These are phyloP conservation scores for Neoascia interrupta DNA, from an alignment of 2,888 invertebrate genomes.

Conservation along the genomic window DNA sequence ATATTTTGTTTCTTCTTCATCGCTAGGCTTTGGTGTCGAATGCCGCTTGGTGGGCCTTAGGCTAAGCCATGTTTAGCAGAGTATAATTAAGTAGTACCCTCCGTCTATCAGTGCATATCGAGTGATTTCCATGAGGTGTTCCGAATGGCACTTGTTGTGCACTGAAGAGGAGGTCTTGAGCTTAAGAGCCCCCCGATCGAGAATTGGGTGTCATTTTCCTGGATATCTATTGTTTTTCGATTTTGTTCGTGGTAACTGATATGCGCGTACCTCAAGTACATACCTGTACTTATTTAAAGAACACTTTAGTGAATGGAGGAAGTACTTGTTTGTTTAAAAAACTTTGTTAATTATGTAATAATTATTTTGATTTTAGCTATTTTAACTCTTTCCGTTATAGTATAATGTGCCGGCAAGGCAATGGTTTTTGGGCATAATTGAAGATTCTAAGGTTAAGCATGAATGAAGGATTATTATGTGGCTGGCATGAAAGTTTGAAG, in stretches of 20 bases:
- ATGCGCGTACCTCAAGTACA: too few species aligned
- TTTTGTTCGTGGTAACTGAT: slow-evolving; percentile 16
- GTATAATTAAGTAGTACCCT: slow-evolving; percentile 39
- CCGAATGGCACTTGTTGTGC: slow-evolving; percentile 22
- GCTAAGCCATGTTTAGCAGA: background rate
- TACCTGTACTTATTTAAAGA: slow-evolving; percentile 16
- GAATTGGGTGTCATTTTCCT: slow-evolving; percentile 32
- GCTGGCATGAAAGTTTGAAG: too few species aligned
- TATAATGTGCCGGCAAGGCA: too few species aligned
- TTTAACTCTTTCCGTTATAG: too few species aligned
- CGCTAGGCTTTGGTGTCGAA: too few species aligned
- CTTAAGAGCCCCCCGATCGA: slow-evolving; percentile 18
- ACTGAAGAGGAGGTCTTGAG: slow-evolving; percentile 6
- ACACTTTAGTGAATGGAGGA: slow-evolving; percentile 21
- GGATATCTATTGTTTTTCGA: background rate
- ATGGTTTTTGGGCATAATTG: too few species aligned
- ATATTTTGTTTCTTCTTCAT: too few species aligned
- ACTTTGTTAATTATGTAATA: background rate
- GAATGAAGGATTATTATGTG: too few species aligned
- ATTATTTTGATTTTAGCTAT: too few species aligned
- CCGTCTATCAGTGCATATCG: slow-evolving; percentile 26
- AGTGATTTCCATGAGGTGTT: slow-evolving; percentile 26
- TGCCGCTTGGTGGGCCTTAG: background rate
- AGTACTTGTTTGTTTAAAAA: slow-evolving; percentile 4
- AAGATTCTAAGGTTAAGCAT: too few species aligned